Evolutionary conservation across 2,888 invertebrate genomes (phyloP), one percentile per base, ranked within the genome.

Genomic region (Ethmia dodecea): DNA sequence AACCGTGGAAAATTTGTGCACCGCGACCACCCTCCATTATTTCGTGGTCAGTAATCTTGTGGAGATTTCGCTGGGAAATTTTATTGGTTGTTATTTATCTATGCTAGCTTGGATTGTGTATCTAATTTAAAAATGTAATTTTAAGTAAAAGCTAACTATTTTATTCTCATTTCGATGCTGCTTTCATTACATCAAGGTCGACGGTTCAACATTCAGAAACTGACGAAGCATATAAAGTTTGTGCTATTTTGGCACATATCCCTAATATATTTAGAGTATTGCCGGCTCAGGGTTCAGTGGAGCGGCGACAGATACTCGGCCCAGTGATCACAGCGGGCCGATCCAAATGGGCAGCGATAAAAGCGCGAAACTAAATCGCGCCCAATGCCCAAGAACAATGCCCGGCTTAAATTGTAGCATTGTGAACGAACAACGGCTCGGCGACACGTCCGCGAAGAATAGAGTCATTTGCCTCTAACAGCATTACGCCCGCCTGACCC

Each of bases 401-500:
- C 49, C 22, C 37, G 44, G 66, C 65, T 74, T 70, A 79, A 84
- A 81, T 78, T 75, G 77, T 76, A 64, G 63, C 73, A 76, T 83
- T 84, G 78, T 81, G 59, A 52, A 46, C 50, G 60, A 55, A 55
- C 56, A 58, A 55, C 54, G 60, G 41, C 43, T 56, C 44, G 54
- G 60, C 62, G 61, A 70, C 70, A 66, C 68, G 71, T 71, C 48
- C 64, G 47, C 60, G 67, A 77, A 83, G 84, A 83, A 84, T 86
- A 66, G 79, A 83, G 68, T 84, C 76, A 81, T 84, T 84, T 81
- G 77, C 77, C 64, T 75, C 59, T 80, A 83, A 86, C 83, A 78
- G 73, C 71, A 73, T 84, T 83, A 83, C 68, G 63, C 55, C 62
- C 52, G 56, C 60, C 72, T 79, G 81, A 80, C 83, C 84, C 83